These are phyloP conservation scores for Argyresthia goedartella DNA, from an alignment of 2,888 invertebrate genomes.

Conservation along the genomic window DNA sequence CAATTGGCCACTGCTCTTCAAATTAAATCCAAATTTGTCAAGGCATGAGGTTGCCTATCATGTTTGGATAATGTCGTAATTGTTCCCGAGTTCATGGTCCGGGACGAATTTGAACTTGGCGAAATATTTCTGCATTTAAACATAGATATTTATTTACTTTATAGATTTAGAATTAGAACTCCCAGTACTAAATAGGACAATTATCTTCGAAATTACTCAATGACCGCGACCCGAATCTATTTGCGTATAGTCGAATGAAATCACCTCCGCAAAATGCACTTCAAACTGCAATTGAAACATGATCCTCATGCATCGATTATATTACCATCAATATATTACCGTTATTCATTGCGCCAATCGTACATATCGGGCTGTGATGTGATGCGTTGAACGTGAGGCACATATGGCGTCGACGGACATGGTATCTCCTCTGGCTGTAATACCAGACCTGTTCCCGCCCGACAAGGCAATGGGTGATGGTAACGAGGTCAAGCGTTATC, in stretches of 20 bases:
- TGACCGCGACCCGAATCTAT: too few relatives aligned
- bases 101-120: neutral
- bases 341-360: slow-evolving; percentile 31
- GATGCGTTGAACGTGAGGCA: slow-evolving; percentile 21
- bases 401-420: slow-evolving; percentile 18
- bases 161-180: too few relatives aligned
- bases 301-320: slow-evolving; percentile 31
- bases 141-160: too few relatives aligned
- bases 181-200: too few relatives aligned
- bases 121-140: neutral
- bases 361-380: slow-evolving; percentile 17
- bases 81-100: neutral
- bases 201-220: too few relatives aligned
- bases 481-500: neutral
- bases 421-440: too few relatives aligned
- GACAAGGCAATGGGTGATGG: slow-evolving; percentile 8
- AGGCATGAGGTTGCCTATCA: neutral
- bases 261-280: slow-evolving; percentile 1
- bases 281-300: neutral
- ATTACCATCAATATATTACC: slow-evolving; percentile 22
- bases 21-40: slow-evolving; percentile 1
- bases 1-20: neutral
- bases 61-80: neutral
- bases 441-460: slow-evolving; percentile 20
- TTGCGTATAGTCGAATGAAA: neutral